Base-by-base conservation (phyloP, 2,113 vertebrate genomes). In the Oceanites oceanicus region DNA sequence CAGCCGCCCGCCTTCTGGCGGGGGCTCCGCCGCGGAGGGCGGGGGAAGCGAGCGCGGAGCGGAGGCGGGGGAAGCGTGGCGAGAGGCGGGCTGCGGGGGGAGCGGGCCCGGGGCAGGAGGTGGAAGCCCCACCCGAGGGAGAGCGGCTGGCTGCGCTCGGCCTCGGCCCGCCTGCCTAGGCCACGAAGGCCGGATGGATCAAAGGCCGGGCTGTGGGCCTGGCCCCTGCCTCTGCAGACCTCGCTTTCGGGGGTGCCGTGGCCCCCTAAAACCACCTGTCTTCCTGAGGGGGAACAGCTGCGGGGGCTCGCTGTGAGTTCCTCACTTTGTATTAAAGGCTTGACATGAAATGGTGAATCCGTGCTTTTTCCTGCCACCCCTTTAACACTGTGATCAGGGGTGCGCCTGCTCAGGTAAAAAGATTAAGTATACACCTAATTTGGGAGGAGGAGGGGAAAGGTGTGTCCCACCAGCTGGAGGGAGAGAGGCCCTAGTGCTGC, bases 161-260 rank as follows among this genome's bases (percentile, higher is more conserved):
- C 66, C 10, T n/a, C 34, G 30, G 40, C 34, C 44, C 3, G 18
- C 26, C 22, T 29, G 32, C 18, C 25, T 7, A 5, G 29, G 36
- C 26, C 15, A 0, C 8, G 8, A 5, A 40, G 30, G 76, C 32
- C 10, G 3, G 21, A 18, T 2, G 13, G 32, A 3, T 63, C 21
- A 3, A 3, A 55, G 91, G 73, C 38, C 27, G 15, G 22, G 20
- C 29, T 30, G 9, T 36, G n/a, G 26, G 36, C 22, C 12, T 14
- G 36, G 58, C 10, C 15, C 19, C 12, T 7, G 2, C 27, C 62
- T 12, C 32, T 20, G 8, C 34, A 22, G n/a, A 11, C 6, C 30
- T 40, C 7, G 5, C 42, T 47, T 26, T 16, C 6, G 14, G 34
- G 26, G 17, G 3, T n/a, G n/a, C 25, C 26, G 0, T 4, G 81